phyloP scores from a whole-genome alignment of 2,888 invertebrate genomes.

The Chloroclysta siterata region DNA sequence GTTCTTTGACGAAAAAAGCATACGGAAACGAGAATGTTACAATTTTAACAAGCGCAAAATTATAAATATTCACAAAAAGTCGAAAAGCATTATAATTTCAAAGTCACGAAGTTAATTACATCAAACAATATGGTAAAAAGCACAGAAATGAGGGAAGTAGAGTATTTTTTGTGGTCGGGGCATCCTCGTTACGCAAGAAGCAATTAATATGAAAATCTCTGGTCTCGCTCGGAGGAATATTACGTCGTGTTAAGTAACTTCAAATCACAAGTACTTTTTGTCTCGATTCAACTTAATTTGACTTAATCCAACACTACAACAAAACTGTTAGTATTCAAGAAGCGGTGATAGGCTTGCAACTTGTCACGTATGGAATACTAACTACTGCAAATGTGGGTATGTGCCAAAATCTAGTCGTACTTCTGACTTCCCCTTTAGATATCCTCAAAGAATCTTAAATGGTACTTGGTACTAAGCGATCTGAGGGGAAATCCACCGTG shows the following conservation, averaged over 20 bases:
- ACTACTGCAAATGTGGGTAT: no score
- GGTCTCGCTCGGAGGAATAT: constrained; percentile 62
- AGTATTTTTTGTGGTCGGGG: constrained; percentile 46
- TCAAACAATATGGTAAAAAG: constrained; percentile 43
- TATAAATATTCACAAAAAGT: constrained; percentile 20
- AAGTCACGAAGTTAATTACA: constrained; percentile 47
- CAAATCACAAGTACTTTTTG: constrained; percentile 38
- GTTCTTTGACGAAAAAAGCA: neutral
- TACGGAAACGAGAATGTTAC: constrained; percentile 18
- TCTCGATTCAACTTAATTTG: constrained; percentile 28
- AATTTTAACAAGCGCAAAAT: constrained; percentile 7
- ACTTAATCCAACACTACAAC: neutral
- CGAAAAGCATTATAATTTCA: constrained; percentile 37
- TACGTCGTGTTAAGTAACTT: constrained; percentile 44
- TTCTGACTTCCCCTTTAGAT: no score
- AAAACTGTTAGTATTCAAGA: no score
- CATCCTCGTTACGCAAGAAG: constrained; percentile 64
- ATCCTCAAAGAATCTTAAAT: no score
- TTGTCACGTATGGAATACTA: no score
- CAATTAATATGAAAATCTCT: constrained; percentile 68
- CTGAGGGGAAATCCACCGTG: no score
- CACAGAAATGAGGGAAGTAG: constrained; percentile 47
- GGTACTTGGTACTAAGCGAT: no score
- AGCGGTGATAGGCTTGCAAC: no score
- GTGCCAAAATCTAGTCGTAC: no score